Base-by-base conservation (phyloP, 2,113 vertebrate species). In the Semnornis frantzii region DNA sequence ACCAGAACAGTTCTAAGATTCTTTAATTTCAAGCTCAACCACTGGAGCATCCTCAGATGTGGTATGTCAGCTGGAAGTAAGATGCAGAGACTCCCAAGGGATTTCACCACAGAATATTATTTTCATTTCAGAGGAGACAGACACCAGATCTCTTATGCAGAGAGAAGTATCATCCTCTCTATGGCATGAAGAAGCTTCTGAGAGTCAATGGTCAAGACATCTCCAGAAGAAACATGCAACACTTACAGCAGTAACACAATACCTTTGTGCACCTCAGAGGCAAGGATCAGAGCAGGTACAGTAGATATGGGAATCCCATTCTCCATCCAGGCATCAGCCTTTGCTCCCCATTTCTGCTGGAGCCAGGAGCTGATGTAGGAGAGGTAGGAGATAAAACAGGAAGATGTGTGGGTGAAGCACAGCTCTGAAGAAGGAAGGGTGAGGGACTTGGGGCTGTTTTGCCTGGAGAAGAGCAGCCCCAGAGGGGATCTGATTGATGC, bases 271-370 rank as follows among this genome's bases (percentile, higher is more conserved):
- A 23, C 0, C 7, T n/a, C 63, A 16, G 48, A 8, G 33, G 4
- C 2, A 5, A 44, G 46, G 27, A 21, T 17, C 52, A 18, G 57
- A 9, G 20, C 0, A 34, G 1, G 10, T 28, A 18, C 57, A 42
- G 8, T 1, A 5, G 18, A 46, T 2, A 10, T 2, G 33, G 4
- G 9, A 79, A 73, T 62, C 69, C 59, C 73, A 33, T 37, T 28
- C 78, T 72, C 62, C 74, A 52, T 1, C 15, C 81, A 48, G 34
- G n/a, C 8, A 55, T 37, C 62, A 12, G 2, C 27, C 72, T 62
- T 7, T 42, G 3, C 62, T 15, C 4, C 13, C 66, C 52, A 7
- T 30, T 73, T 28, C 33, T 15, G 80, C 27, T 21, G 48, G 50
- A 93, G 28, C 27, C 64, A 21, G 68, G 21, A 76, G 57, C 59